phyloP scores from a whole-genome alignment of 2,888 invertebrate species.

The Rutpela maculata region DNA sequence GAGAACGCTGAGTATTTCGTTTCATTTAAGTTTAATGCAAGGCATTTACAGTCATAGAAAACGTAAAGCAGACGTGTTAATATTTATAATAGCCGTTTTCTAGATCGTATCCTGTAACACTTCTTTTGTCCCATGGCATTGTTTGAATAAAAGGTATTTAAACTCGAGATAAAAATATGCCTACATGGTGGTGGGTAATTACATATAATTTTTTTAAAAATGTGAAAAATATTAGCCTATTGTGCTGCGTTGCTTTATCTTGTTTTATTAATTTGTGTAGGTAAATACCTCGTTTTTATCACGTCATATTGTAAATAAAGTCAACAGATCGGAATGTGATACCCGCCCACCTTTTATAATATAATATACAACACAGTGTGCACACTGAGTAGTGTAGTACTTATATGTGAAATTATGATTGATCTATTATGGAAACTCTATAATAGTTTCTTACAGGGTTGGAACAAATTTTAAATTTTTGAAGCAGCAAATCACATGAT shows the following conservation, averaged over 20 bases:
- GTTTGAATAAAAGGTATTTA: neutral
- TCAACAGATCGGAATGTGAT: conserved; percentile 54
- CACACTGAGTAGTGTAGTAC: neutral
- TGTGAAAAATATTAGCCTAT: neutral
- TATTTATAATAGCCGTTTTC: conserved; percentile 1
- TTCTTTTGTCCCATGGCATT: neutral
- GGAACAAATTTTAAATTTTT: too few relatives aligned
- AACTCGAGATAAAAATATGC: neutral
- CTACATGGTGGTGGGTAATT: neutral
- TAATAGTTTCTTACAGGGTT: neutral
- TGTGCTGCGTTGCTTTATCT: conserved; percentile 13
- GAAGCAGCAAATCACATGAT: too few relatives aligned
- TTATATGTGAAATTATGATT: neutral
- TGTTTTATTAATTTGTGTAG: neutral
- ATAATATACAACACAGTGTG: neutral
- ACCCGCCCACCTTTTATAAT: conserved; percentile 49
- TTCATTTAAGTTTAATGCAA: neutral
- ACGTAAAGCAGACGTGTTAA: neutral
- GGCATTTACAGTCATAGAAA: neutral
- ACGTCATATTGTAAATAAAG: conserved; percentile 48
- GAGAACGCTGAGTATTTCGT: neutral
- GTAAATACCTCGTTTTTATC: conserved; percentile 30
- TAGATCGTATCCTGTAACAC: neutral
- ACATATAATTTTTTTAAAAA: neutral
- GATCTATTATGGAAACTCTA: neutral